A percentile compares a stretch with the other conserved stretches of the same genome.
Evolutionary conservation across 2,888 invertebrate species (phyloP).

Genomic region (Anoplius nigerrimus): DNA sequence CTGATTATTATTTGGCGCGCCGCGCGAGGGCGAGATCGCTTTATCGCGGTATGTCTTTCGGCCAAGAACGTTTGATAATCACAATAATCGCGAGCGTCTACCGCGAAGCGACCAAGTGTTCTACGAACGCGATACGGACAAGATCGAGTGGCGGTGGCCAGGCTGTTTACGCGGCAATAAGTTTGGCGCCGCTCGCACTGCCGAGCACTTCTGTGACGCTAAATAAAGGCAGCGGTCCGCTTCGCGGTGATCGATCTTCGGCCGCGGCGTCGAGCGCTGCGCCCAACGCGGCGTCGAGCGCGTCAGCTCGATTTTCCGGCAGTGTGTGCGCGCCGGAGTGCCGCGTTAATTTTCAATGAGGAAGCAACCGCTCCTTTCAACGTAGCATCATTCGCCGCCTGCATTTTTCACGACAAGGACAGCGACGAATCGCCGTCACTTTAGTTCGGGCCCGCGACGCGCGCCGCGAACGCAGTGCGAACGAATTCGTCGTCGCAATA

Average conservation of each 20-base stretch:
- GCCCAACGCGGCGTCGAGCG: neutral
- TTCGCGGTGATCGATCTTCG: neutral
- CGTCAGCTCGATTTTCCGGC: neutral
- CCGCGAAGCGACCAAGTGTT: too few relatives aligned
- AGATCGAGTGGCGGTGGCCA: too few relatives aligned
- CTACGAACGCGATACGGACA: too few relatives aligned
- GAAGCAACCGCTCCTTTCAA: constrained; percentile 22
- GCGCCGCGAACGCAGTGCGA: constrained; percentile 2
- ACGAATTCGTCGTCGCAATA: neutral
- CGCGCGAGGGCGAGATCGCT: too few relatives aligned
- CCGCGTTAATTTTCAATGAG: constrained; percentile 34
- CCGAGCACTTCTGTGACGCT: neutral
- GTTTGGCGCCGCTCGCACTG: neutral
- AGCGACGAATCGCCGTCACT: constrained; percentile 20
- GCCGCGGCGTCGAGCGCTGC: neutral
- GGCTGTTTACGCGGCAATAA: too few relatives aligned
- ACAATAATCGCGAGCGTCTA: too few relatives aligned
- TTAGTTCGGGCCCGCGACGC: constrained; percentile 5
- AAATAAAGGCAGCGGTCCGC: too few relatives aligned
- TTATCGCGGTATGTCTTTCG: too few relatives aligned
- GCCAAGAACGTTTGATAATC: too few relatives aligned
- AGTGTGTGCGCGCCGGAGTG: neutral
- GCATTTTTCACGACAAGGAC: constrained; percentile 31
- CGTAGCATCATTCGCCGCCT: constrained; percentile 12
- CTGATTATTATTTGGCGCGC: too few relatives aligned